Evolutionary conservation across 2,888 invertebrate species (phyloP).

Genomic region (Brachypalpus laphriformis): DNA sequence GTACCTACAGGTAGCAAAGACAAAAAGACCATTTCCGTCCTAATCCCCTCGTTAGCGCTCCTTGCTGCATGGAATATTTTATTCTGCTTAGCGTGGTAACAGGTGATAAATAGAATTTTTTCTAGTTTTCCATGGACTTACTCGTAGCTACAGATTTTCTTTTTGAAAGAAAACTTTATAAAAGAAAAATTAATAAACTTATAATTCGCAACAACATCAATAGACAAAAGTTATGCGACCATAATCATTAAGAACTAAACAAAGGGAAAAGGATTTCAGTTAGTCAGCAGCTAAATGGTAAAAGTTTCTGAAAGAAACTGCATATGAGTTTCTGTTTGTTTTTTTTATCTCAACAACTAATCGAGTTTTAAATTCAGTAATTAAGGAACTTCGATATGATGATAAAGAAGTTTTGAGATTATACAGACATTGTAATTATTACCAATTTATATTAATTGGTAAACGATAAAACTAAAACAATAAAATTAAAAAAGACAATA

Average conservation of each 20-base stretch:
- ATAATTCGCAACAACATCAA: not conserved
- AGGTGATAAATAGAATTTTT: not conserved
- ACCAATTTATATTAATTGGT: no score
- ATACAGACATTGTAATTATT: no score
- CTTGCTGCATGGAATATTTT: not conserved
- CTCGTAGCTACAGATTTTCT: not conserved
- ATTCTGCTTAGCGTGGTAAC: not conserved
- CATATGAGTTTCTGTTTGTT: no score
- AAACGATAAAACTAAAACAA: no score
- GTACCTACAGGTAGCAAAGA: not conserved
- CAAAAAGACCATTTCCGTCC: not conserved
- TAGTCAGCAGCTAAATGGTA: not conserved
- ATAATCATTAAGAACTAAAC: not conserved
- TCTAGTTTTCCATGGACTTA: not conserved
- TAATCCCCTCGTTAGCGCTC: not conserved
- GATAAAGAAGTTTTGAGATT: no score
- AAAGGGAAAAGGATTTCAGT: not conserved
- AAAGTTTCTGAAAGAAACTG: not conserved
- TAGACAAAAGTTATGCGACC: not conserved
- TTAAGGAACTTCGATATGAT: no score
- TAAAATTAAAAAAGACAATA: no score
- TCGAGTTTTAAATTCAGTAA: no score
- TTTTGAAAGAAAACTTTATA: not conserved
- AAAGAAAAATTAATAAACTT: not conserved
- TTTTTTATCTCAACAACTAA: no score